Evolutionary conservation across 2,797 vertebrate genomes (phyloP).

Genomic region (Enteromius viviparus): DNA sequence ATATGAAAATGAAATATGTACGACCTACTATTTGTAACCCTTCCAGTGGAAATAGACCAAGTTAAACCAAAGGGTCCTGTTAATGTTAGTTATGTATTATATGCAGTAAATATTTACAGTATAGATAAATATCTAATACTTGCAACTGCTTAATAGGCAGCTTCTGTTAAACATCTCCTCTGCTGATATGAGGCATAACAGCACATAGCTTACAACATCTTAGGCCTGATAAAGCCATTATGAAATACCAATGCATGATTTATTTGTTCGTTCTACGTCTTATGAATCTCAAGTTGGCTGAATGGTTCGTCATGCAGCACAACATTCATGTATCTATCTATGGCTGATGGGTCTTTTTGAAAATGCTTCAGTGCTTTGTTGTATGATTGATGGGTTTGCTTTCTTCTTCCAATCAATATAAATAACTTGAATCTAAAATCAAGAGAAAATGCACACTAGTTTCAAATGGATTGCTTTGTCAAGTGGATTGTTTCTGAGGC

Average conservation of each 20-base stretch:
- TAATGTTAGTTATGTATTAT: not conserved
- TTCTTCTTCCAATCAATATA: constrained; percentile 57
- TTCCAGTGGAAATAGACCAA: not conserved
- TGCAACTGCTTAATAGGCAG: not conserved
- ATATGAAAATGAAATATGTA: not conserved
- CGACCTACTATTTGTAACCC: not conserved
- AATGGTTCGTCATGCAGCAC: constrained; percentile 17
- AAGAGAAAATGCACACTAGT: constrained; percentile 50
- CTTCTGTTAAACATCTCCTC: not conserved
- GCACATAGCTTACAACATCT: not conserved
- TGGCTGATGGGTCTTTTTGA: constrained; percentile 50
- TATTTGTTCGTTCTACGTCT: not conserved
- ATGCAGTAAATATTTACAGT: not conserved
- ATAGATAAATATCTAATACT: constrained; percentile 3
- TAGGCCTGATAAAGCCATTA: not conserved
- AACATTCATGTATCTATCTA: constrained; percentile 33
- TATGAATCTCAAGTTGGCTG: not conserved
- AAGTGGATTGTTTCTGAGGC: constrained; percentile 48
- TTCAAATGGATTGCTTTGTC: constrained; percentile 58
- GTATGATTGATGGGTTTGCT: constrained; percentile 57
- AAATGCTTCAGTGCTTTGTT: constrained; percentile 29
- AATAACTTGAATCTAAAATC: constrained; percentile 59
- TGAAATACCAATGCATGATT: not conserved
- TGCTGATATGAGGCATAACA: not conserved
- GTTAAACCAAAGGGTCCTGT: not conserved